phyloP scores from a whole-genome alignment of 2,797 vertebrate genomes.

The Smutsia temminckii region DNA sequence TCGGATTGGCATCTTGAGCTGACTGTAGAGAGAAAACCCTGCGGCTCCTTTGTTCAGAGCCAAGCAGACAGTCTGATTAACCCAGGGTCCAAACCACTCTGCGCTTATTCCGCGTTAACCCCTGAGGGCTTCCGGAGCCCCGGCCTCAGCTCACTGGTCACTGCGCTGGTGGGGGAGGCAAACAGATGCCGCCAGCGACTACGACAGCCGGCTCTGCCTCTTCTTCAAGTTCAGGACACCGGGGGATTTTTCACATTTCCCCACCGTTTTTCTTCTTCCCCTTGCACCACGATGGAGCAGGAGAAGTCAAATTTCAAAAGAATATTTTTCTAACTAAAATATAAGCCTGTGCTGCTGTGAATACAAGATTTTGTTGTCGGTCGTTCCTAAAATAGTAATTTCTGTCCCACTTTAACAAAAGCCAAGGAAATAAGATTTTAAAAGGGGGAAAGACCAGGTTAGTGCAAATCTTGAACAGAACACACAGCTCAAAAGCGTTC shows the following conservation, averaged over 20 bases:
- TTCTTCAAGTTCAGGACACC: background rate
- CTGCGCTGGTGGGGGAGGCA: rapidly evolving
- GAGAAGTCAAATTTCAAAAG: conserved; percentile 38
- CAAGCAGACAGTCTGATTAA: rapidly evolving
- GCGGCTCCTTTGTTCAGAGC: background rate
- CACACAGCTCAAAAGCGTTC: background rate
- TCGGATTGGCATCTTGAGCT: background rate
- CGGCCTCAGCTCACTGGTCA: background rate
- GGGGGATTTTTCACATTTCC: background rate
- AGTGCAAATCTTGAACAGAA: background rate
- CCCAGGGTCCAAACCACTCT: no score
- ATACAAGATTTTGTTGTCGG: background rate
- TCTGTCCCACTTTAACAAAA: background rate
- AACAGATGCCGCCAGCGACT: background rate
- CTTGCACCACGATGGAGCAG: background rate
- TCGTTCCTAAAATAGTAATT: background rate
- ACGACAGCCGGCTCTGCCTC: background rate
- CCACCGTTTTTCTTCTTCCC: background rate
- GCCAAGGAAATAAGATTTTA: background rate
- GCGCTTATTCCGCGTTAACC: rapidly evolving
- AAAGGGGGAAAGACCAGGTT: background rate
- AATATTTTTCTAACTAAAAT: conserved; percentile 37
- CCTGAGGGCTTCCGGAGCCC: background rate
- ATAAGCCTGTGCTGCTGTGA: background rate
- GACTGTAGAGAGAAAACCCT: background rate